Evolutionary conservation across 2,888 invertebrate species (phyloP), one percentile per base, ranked within the genome.

Genomic region (Mycalesis mineus): DNA sequence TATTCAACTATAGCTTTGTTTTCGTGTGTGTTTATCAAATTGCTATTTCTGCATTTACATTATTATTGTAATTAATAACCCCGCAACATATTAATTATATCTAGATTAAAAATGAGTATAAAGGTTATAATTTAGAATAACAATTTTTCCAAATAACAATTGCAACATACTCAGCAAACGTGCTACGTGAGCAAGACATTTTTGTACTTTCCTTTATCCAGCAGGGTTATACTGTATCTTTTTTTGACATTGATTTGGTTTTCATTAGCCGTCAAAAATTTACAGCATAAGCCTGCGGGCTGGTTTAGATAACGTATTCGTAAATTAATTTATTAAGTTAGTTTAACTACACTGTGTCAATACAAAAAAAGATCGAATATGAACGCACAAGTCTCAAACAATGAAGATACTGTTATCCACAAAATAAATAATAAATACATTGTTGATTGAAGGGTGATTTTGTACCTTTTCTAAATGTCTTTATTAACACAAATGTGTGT

Each of bases 161-260:
- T 72, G 78, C 76, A 76, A 78, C 75, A 70, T 63, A 65, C 68
- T 69, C 81, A 79, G 84, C 7, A 83, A 76, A 77, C 77, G 77
- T 81, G 85, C 84, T 84, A 84, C 79, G 67, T 88, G 88, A 88
- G 88, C 88, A 88, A 84, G 73, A 68, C 56, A 72, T 75, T 79
- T 88, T 88, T 88, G 88, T 88, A 88, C 88, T 88, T 84, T 77
- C 68, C 65, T 65, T 63, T 63, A 71, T 67, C 65, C 68, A 11
- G 36, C 36, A 11, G 36, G 36, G 11, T 36, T 36, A 36, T 36
- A 11, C 36, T 36, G 4, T 11, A 33, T 33, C 11, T 36, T 36
- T 36, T 22, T 22, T 4, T 22, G 22, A 22, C 22, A 22, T 22
- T n/a, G n/a, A n/a, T n/a, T n/a, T n/a, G n/a, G n/a, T n/a, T n/a